These are phyloP conservation scores for Sylvicola cinctus DNA, from an alignment of 2,888 invertebrate genomes.

Conservation along the genomic window DNA sequence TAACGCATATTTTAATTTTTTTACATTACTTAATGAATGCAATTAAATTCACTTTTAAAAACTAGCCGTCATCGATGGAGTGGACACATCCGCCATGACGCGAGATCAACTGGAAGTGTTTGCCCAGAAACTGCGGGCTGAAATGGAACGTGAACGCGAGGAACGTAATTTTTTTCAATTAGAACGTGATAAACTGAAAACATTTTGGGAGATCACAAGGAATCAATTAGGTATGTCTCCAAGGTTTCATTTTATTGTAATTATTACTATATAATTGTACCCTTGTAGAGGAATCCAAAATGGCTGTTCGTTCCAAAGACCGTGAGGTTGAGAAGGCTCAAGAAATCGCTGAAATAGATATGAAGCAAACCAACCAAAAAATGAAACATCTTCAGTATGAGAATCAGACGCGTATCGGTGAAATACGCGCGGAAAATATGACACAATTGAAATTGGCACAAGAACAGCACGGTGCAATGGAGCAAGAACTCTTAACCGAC, in stretches of 20 bases:
- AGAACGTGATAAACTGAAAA: conserved; percentile 82
- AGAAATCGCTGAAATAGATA: conserved; percentile 69
- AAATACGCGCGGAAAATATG: conserved; percentile 65
- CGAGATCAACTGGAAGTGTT: conserved; percentile 85
- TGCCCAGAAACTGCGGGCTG: conserved; percentile 64
- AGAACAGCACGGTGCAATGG: conserved; percentile 60
- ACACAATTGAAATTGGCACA: conserved; percentile 64
- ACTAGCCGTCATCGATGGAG: conserved; percentile 59
- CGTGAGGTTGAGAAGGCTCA: conserved; percentile 73
- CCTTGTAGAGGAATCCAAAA: conserved; percentile 25
- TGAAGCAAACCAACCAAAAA: conserved; percentile 79
- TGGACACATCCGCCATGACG: conserved; percentile 80
- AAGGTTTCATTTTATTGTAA: conserved; percentile 2
- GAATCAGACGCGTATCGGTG: conserved; percentile 66
- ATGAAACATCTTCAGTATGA: conserved; percentile 85
- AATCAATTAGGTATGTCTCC: conserved; percentile 75
- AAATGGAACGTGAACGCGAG: conserved; percentile 83
- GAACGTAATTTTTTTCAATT: conserved; percentile 90
- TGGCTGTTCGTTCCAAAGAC: conserved; percentile 43
- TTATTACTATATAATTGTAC: not conserved
- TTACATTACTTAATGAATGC: too few relatives aligned
- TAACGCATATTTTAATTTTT: too few relatives aligned
- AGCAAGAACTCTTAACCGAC: conserved; percentile 44
- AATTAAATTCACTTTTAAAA: too few relatives aligned
- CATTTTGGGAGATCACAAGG: conserved; percentile 90